These are phyloP conservation scores for Myopa testacea DNA, from an alignment of 2,888 invertebrate genomes.

Conservation along the genomic window DNA sequence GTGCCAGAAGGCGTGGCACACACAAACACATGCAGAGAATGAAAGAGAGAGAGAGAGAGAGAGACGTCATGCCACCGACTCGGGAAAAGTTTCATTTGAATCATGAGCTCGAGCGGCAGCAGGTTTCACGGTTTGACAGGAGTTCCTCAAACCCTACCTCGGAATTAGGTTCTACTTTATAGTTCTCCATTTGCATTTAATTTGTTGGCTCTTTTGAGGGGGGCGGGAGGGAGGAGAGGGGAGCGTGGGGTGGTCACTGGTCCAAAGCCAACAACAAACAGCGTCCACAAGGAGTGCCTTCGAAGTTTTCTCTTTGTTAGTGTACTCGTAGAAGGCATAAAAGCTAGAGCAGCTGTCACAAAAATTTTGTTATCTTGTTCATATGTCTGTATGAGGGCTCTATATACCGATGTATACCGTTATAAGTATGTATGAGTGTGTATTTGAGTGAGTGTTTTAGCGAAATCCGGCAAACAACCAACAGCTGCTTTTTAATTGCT, in stretches of 20 bases:
- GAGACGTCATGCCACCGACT: not conserved
- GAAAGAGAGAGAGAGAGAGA: not conserved
- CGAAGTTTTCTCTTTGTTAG: constrained; percentile 3
- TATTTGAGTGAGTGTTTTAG: constrained; percentile 32
- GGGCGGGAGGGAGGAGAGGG: not conserved
- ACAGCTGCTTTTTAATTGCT: constrained; percentile 59
- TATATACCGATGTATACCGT: not conserved
- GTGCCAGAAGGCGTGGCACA: not conserved
- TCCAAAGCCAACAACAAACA: too few species aligned
- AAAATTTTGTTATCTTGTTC: constrained; percentile 24
- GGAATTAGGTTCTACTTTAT: constrained; percentile 27
- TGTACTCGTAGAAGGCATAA: constrained; percentile 6
- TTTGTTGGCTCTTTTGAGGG: not conserved
- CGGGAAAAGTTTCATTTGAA: constrained; percentile 56
- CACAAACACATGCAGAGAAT: not conserved
- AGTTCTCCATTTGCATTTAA: not conserved
- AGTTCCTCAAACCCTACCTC: constrained; percentile 31
- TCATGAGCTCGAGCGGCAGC: constrained; percentile 55
- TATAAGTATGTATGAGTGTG: not conserved
- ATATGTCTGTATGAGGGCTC: not conserved
- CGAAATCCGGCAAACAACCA: constrained; percentile 53
- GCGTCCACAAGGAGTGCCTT: not conserved
- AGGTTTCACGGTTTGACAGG: constrained; percentile 52
- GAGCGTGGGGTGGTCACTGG: too few species aligned
- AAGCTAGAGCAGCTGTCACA: constrained; percentile 35